phyloP scores from a whole-genome alignment of 2,797 vertebrate genomes.

The Halcyon leucocephala region DNA sequence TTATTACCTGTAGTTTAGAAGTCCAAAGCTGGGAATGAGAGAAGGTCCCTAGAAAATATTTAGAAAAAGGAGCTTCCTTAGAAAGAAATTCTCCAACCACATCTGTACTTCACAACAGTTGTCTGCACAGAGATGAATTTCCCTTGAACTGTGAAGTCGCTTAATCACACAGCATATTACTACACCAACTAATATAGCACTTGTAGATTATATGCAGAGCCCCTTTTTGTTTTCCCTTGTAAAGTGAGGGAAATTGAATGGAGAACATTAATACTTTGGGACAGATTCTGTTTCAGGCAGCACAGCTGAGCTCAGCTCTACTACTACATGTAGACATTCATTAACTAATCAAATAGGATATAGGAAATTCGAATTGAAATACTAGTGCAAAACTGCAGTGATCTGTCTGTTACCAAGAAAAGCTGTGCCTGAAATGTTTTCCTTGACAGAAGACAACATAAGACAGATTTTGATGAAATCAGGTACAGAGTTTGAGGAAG shows the following conservation, averaged over 20 bases:
- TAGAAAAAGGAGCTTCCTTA: background rate
- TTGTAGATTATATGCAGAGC: background rate
- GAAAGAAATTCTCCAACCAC: background rate
- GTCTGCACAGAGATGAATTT: background rate
- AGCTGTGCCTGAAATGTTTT: background rate
- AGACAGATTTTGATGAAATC: background rate
- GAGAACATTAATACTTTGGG: background rate
- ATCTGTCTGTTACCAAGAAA: background rate
- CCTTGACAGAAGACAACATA: background rate
- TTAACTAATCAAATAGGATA: background rate
- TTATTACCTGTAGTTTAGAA: background rate
- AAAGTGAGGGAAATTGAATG: background rate
- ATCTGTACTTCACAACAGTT: background rate
- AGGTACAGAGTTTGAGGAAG: background rate
- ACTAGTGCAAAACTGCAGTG: background rate
- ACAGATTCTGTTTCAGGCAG: background rate
- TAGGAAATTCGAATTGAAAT: background rate
- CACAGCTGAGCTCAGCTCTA: background rate
- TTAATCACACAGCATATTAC: background rate
- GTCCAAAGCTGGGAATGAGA: background rate
- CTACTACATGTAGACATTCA: background rate
- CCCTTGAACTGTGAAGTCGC: background rate
- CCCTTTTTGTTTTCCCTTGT: background rate
- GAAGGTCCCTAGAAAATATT: background rate
- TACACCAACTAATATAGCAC: background rate